phyloP scores from a whole-genome alignment of 2,113 vertebrate species.

The Eleginops maclovinus region DNA sequence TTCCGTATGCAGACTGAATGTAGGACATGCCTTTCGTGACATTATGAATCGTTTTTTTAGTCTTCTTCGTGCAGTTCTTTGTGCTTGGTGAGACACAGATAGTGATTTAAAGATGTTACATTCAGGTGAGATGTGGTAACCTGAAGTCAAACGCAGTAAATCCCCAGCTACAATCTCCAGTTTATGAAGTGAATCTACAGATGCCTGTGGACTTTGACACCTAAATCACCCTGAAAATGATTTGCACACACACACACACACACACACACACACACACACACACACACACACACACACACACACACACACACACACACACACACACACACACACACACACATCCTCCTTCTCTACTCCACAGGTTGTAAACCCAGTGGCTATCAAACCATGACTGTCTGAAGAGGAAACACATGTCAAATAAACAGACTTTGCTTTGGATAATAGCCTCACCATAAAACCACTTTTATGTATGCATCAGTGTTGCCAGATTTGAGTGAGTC shows the following conservation, averaged over 20 bases:
- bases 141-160: not conserved
- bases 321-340: not conserved
- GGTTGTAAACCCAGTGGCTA: slow-evolving; percentile 1
- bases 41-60: no score
- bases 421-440: not conserved
- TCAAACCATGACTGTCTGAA: slow-evolving; percentile 14
- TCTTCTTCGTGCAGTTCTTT: no score
- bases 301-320: not conserved
- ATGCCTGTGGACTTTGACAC: slow-evolving; percentile 37
- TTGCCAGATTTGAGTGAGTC: not conserved
- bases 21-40: no score
- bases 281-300: not conserved
- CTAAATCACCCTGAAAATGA: not conserved
- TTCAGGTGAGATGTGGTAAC: no score
- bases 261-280: slow-evolving; percentile 4
- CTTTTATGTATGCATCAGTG: not conserved
- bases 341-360: not conserved
- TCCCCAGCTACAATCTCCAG: not conserved
- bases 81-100: no score
- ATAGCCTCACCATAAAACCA: not conserved
- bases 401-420: no score
- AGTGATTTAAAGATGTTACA: no score
- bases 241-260: not conserved
- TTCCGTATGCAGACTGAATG: no score
- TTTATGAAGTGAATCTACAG: not conserved